These are phyloP conservation scores for Corythoichthys haematopterus DNA, from an alignment of 2,113 vertebrate species.

Conservation along the genomic window DNA sequence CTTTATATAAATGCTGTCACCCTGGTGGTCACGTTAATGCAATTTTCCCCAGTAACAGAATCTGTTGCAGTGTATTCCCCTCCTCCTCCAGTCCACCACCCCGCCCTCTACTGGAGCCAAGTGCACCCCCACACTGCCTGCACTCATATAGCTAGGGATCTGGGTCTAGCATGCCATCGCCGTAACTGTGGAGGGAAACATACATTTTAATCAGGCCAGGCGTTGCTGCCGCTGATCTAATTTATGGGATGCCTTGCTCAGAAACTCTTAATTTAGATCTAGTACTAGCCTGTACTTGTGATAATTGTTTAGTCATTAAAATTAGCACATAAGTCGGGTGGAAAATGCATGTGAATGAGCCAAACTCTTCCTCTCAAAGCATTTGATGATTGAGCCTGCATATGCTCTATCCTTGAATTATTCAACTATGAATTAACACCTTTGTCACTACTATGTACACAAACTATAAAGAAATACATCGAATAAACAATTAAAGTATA, in stretches of 20 bases:
- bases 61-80: conserved; percentile 36
- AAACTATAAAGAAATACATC: no score
- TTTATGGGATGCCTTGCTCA: conserved; percentile 35
- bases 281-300: not conserved
- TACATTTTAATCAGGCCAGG: conserved; percentile 56
- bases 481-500: not conserved
- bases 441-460: not conserved
- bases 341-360: conserved; percentile 10
- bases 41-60: conserved; percentile 61
- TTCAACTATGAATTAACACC: conserved; percentile 3
- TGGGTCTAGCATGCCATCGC: conserved; percentile 44
- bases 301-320: not conserved
- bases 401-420: not conserved
- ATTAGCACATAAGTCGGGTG: conserved; percentile 14
- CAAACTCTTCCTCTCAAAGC: not conserved
- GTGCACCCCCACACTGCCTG: not conserved
- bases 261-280: conserved; percentile 12
- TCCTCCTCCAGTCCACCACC: conserved; percentile 35
- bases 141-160: conserved; percentile 32
- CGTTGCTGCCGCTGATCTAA: conserved; percentile 14
- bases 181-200: conserved; percentile 38
- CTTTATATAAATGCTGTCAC: conserved; percentile 32
- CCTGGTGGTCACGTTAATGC: conserved; percentile 52
- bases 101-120: conserved; percentile 43
- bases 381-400: conserved; percentile 1